Evolutionary conservation across 1,140 invertebrate species (phyloP).

Genomic region (Dolichoris vasculosae): DNA sequence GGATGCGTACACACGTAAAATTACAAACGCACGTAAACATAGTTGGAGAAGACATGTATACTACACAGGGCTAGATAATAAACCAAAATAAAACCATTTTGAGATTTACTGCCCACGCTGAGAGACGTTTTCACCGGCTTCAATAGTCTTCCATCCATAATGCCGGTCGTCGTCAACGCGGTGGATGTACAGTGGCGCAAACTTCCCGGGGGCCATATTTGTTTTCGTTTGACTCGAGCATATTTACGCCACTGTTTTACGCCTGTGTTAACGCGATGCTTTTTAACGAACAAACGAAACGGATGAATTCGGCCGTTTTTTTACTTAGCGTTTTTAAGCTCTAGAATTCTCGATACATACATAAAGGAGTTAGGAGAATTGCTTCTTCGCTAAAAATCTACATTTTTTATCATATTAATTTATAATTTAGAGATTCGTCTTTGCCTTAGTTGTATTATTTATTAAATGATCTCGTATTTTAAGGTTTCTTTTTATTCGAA

Average conservation of each 20-base stretch:
- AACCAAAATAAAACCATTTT: constrained; percentile 62
- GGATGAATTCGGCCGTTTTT: not conserved
- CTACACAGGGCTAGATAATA: constrained; percentile 54
- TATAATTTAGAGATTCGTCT: too few species aligned
- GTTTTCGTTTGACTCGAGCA: constrained; percentile 17
- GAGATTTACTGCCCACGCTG: constrained; percentile 55
- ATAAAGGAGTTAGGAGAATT: too few species aligned
- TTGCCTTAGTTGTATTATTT: too few species aligned
- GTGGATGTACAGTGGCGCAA: not conserved
- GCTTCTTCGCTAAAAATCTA: too few species aligned
- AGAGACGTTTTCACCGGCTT: constrained; percentile 44
- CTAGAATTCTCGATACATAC: not conserved
- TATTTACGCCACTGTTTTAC: not conserved
- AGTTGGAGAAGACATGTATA: not conserved
- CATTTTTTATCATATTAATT: too few species aligned
- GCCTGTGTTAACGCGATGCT: constrained; percentile 3
- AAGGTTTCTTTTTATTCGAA: too few species aligned
- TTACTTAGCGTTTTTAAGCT: not conserved
- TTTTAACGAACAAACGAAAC: not conserved
- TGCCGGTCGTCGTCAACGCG: not conserved
- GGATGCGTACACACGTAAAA: not conserved
- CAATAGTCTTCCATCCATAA: constrained; percentile 20
- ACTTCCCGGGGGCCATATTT: constrained; percentile 13
- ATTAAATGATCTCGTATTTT: too few species aligned
- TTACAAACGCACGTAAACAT: not conserved